These are phyloP conservation scores for Cavia aperea DNA, from an alignment of 2,113 vertebrate genomes.

Conservation along the genomic window DNA sequence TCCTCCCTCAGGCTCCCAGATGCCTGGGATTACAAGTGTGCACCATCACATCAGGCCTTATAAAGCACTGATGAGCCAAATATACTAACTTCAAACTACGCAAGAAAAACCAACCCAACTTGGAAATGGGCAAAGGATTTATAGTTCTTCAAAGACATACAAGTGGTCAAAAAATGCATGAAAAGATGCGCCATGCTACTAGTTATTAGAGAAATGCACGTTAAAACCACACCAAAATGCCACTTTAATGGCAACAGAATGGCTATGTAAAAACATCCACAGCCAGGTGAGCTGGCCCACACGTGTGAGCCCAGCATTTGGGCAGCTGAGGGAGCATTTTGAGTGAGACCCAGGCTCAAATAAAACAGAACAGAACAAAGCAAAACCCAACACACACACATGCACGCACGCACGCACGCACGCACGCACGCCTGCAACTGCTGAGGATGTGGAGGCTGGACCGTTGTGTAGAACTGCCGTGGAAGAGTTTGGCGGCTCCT, in stretches of 20 bases:
- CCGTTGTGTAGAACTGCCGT: too few species aligned
- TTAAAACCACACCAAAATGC: background rate
- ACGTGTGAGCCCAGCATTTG: background rate
- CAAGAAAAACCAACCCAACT: background rate
- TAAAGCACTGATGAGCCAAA: background rate
- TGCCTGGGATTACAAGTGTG: background rate
- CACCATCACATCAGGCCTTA: background rate
- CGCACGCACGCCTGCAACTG: too few species aligned
- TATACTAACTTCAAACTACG: background rate
- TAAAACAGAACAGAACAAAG: background rate
- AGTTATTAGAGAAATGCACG: background rate
- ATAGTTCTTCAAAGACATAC: background rate
- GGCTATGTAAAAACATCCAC: background rate
- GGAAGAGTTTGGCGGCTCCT: background rate
- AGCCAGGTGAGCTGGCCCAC: background rate
- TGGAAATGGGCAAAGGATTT: background rate
- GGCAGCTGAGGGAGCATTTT: background rate
- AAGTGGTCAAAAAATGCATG: background rate
- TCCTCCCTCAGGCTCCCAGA: background rate
- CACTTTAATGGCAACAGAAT: background rate
- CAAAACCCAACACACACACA: background rate
- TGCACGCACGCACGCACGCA: too few species aligned
- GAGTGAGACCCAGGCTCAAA: background rate
- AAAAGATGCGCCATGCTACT: background rate
- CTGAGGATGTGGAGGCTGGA: background rate